Base-by-base conservation (phyloP, 2,797 vertebrate species). In the Orestias chungarensis region DNA sequence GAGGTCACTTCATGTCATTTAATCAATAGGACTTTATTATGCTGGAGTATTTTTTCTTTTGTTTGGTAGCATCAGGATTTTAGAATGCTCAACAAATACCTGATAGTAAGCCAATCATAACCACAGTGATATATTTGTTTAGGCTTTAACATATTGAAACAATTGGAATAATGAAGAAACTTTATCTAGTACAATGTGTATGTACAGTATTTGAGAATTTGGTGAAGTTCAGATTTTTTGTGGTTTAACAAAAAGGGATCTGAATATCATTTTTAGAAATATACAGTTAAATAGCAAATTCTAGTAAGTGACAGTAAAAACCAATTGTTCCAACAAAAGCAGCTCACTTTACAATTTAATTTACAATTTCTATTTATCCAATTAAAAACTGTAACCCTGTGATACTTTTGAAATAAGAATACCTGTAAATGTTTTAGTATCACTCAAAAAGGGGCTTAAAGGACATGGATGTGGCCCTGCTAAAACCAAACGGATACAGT, bases 321-420 rank as follows among this genome's bases (percentile, higher is more conserved):
- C 9, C 38, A 4, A 4, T 40, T 9, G 4, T 4, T 40, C 38
- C 38, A 4, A 40, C 38, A 40, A 40, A 40, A 40, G 38, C 4
- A 40, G 9, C 38, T 9, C 38, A 40, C 4, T 40, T 40, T 40
- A 9, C 4, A 4, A 4, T 4, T 4, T 40, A 40, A 40, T 4
- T 4, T 40, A 4, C 38, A 40, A 9, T 40, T 40, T 9, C 38
- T 40, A 9, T 40, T 9, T 4, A 40, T 40, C 4, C 4, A 40
- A 40, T 40, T 4, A 9, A 40, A 40, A 40, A 40, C 38, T 40
- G 4, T 9, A 40, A 40, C 9, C 38, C 38, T 40, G 38, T 47
- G 71, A 57, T 0, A 3, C 79, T 64, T 62, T 59, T 27, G 64
- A 71, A 85, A 33, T 18, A 68, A 59, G 66, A 76, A 71, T 42